Percentiles rank a stretch among this genome's conserved stretches.
These are phyloP conservation scores for Labeo catla DNA, from an alignment of 2,113 vertebrate species.

Conservation along the genomic window DNA sequence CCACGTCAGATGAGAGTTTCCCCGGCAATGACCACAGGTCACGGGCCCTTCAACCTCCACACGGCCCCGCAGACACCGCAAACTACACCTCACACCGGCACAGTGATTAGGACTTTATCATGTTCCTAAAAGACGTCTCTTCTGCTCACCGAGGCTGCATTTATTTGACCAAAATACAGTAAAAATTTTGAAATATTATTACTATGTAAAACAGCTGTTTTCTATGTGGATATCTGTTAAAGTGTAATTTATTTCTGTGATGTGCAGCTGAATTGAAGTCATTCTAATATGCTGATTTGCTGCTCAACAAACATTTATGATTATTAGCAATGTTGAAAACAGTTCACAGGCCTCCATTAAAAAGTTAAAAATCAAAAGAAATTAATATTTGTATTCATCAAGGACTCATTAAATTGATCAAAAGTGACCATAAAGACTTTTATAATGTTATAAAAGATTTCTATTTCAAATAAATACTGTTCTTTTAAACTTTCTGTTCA, in stretches of 20 bases:
- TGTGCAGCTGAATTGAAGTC: neutral
- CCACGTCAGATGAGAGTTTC: constrained; percentile 45
- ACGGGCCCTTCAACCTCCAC: neutral
- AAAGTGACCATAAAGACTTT: neutral
- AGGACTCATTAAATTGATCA: no score
- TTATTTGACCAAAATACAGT: neutral
- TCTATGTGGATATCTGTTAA: neutral
- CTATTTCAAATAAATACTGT: neutral
- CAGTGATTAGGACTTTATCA: no score
- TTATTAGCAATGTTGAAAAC: neutral
- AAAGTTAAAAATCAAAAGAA: no score
- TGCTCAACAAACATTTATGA: no score
- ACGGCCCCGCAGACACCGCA: neutral
- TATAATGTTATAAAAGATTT: neutral
- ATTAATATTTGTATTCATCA: no score
- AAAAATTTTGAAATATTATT: neutral
- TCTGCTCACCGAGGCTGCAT: no score
- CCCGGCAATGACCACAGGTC: constrained; percentile 50
- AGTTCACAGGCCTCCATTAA: no score
- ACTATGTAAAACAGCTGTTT: accelerated
- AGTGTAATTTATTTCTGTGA: neutral
- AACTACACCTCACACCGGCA: no score
- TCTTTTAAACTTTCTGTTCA: neutral
- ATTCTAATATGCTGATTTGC: no score
- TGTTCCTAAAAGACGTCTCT: no score